A percentile compares a stretch with the other conserved stretches of the same genome.
Evolutionary conservation across 35 echinoderm and acorn worm genomes (phyloP).

Genomic region (Chiridota heheva): DNA sequence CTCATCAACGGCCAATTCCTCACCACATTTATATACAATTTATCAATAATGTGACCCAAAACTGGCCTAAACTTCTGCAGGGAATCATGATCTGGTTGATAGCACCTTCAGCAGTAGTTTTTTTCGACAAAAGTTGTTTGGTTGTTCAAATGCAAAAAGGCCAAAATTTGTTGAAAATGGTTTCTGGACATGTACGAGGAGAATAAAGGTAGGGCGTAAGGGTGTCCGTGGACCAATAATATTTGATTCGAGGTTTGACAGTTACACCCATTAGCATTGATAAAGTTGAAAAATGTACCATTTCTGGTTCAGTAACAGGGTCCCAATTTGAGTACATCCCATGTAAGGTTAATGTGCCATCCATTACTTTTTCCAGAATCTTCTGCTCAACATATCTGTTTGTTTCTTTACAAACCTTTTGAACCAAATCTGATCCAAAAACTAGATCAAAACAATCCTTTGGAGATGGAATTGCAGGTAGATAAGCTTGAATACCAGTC

Average conservation of each 20-base stretch:
- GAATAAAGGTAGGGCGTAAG: background rate
- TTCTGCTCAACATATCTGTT: background rate
- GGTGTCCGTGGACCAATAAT: background rate
- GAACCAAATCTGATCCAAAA: background rate
- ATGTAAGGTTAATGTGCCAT: background rate
- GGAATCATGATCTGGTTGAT: background rate
- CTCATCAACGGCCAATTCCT: background rate
- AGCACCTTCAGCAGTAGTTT: background rate
- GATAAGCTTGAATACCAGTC: background rate
- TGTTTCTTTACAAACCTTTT: conserved; percentile 1
- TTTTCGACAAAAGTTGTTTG: background rate
- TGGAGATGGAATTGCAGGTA: background rate
- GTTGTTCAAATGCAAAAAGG: background rate
- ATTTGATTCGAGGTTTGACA: too few relatives aligned
- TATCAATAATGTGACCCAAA: background rate
- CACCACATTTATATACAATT: background rate
- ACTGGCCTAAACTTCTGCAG: background rate
- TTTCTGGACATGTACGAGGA: background rate
- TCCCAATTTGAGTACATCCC: background rate
- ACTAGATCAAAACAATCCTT: background rate
- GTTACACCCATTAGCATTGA: too few relatives aligned
- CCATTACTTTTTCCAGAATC: background rate
- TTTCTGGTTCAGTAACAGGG: background rate
- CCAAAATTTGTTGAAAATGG: too few relatives aligned
- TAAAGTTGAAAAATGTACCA: background rate